Percentiles rank a stretch among this genome's conserved stretches.
Conservation (phyloP, 2,113 vertebrate genomes). For the Chaenogobius annularis region DNA sequence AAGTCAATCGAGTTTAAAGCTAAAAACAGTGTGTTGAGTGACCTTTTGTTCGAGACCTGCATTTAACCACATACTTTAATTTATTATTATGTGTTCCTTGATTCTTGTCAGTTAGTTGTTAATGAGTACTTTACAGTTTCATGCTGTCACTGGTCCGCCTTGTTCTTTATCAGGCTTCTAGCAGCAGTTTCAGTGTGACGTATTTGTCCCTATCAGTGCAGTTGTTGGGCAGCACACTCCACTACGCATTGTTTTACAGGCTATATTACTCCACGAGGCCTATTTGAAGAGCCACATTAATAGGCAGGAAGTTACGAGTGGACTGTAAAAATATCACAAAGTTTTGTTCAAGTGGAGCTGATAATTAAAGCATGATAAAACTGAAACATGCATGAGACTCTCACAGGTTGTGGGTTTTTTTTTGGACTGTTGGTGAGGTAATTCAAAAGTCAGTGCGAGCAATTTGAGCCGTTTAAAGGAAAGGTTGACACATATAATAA, state of each 20-base stretch:
- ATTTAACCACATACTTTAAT: neutral
- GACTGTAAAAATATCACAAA: constrained; percentile 41
- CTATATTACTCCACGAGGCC: constrained; percentile 51
- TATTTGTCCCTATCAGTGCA: constrained; percentile 51
- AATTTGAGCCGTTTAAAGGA: neutral
- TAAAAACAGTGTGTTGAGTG: too few relatives aligned
- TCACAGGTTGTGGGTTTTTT: neutral
- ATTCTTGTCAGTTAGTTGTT: neutral
- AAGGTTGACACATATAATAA: neutral
- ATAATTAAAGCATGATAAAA: constrained; percentile 4
- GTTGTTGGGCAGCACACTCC: constrained; percentile 69
- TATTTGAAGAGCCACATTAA: constrained; percentile 55
- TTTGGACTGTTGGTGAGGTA: neutral
- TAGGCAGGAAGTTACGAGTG: constrained; percentile 29
- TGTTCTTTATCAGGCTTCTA: constrained; percentile 70
- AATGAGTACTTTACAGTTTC: constrained; percentile 32
- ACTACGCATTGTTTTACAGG: constrained; percentile 61
- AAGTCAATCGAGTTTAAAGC: too few relatives aligned
- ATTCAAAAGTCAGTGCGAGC: neutral
- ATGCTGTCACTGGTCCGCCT: constrained; percentile 58
- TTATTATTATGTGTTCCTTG: neutral
- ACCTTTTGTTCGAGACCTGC: too few relatives aligned
- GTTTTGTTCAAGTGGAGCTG: constrained; percentile 10
- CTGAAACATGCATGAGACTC: neutral
- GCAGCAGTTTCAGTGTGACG: constrained; percentile 66